Percentiles rank a stretch among this genome's conserved stretches.
Evolutionary conservation across 2,113 vertebrate species (phyloP).

Genomic region (Centropus bengalensis): DNA sequence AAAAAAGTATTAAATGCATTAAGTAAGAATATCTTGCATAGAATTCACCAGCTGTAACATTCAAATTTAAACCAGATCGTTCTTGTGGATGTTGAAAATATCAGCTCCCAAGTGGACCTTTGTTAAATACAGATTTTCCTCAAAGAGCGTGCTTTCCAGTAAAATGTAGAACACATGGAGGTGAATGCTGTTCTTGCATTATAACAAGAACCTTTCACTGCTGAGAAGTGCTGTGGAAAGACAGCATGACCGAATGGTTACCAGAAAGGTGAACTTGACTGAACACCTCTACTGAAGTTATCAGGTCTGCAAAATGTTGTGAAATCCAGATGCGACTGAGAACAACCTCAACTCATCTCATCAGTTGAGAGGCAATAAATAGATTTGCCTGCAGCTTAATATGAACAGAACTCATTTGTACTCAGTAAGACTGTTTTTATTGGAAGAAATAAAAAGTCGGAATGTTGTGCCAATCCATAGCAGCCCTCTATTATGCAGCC

Average conservation of each 20-base stretch:
- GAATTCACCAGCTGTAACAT: not conserved
- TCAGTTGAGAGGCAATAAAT: not conserved
- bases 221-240: not conserved
- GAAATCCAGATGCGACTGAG: not conserved
- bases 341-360: not conserved
- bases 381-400: not conserved
- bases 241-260: not conserved
- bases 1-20: not conserved
- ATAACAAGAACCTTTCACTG: not conserved
- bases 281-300: not conserved
- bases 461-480: not conserved
- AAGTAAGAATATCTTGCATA: not conserved
- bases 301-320: not conserved
- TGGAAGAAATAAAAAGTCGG: not conserved
- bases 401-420: not conserved
- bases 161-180: accelerated
- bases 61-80: not conserved
- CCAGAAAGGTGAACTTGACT: not conserved
- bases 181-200: not conserved
- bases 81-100: not conserved
- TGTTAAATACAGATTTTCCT: not conserved
- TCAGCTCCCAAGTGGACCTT: not conserved
- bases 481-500: not conserved
- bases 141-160: not conserved
- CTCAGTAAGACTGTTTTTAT: not conserved